A percentile compares a stretch with the other conserved stretches of the same genome.
Evolutionary conservation across 2,797 vertebrate genomes (phyloP).

Genomic region (Coccyzus lansbergi): DNA sequence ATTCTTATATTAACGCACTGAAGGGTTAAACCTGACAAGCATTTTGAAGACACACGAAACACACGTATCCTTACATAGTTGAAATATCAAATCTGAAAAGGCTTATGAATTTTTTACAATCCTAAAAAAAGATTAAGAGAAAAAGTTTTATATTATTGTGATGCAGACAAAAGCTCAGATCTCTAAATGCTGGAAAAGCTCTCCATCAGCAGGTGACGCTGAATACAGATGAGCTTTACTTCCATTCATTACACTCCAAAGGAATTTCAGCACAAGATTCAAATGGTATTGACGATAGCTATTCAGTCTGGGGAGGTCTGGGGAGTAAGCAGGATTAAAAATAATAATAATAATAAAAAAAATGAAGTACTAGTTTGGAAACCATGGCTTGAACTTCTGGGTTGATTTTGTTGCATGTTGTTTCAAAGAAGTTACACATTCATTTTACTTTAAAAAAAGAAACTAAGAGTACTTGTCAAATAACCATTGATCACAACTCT

Average conservation of each 20-base stretch:
- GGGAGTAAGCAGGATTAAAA: background rate
- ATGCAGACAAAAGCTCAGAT: slow-evolving; percentile 36
- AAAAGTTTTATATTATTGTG: background rate
- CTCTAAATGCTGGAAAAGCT: background rate
- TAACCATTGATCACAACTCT: background rate
- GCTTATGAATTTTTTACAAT: background rate
- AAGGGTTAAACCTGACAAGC: background rate
- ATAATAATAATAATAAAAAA: background rate
- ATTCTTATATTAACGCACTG: background rate
- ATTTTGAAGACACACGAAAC: background rate
- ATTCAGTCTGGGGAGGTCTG: background rate
- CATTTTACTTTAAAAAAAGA: background rate
- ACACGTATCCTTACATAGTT: background rate
- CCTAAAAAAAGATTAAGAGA: background rate
- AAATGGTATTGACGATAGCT: background rate
- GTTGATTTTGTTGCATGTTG: background rate
- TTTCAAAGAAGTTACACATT: background rate
- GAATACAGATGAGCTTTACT: slow-evolving; percentile 51
- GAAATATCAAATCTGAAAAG: background rate
- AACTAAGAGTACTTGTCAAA: background rate
- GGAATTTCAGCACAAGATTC: background rate
- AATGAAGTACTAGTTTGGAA: background rate
- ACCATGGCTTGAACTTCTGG: background rate
- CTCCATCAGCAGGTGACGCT: background rate
- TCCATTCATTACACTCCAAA: slow-evolving; percentile 28